phyloP scores from a whole-genome alignment of 1,140 invertebrate genomes.

The Neodiprion fabricii region DNA sequence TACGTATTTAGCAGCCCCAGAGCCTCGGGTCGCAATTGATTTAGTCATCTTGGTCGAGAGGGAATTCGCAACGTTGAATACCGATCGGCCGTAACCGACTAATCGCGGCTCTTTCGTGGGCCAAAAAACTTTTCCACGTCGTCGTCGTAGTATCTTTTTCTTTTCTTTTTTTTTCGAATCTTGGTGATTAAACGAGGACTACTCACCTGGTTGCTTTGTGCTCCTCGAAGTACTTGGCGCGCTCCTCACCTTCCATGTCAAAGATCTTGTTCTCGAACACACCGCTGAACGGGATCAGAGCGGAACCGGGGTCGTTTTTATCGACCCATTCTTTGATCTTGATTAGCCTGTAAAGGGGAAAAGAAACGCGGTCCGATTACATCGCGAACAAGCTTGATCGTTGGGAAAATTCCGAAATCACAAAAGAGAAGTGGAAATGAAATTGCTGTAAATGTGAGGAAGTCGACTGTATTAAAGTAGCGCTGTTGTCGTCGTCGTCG shows the following conservation, averaged over 20 bases:
- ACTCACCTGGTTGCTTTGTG: conserved; percentile 78
- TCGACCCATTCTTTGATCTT: conserved; percentile 99
- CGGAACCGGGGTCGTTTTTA: conserved; percentile 92
- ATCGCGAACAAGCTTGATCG: background rate
- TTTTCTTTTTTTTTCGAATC: no score
- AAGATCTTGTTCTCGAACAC: conserved; percentile 86
- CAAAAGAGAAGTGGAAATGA: background rate
- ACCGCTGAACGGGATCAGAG: conserved; percentile 95
- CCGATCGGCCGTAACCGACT: no score
- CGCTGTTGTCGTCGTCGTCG: background rate
- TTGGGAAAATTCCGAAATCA: conserved; percentile 8
- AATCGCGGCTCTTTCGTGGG: no score
- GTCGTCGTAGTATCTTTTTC: no score
- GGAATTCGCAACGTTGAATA: no score
- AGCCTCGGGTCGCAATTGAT: no score
- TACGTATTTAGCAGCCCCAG: no score
- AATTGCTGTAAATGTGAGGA: background rate
- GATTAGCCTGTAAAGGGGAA: conserved; percentile 74
- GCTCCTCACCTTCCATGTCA: conserved; percentile 86
- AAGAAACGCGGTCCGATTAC: background rate
- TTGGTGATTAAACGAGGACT: conserved; percentile 5
- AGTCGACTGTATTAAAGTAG: background rate
- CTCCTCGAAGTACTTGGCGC: conserved; percentile 80
- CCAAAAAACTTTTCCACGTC: no score
- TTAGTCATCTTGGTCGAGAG: no score